These are phyloP conservation scores for Synergus gifuensis DNA, from an alignment of 2,888 invertebrate species.

Conservation along the genomic window DNA sequence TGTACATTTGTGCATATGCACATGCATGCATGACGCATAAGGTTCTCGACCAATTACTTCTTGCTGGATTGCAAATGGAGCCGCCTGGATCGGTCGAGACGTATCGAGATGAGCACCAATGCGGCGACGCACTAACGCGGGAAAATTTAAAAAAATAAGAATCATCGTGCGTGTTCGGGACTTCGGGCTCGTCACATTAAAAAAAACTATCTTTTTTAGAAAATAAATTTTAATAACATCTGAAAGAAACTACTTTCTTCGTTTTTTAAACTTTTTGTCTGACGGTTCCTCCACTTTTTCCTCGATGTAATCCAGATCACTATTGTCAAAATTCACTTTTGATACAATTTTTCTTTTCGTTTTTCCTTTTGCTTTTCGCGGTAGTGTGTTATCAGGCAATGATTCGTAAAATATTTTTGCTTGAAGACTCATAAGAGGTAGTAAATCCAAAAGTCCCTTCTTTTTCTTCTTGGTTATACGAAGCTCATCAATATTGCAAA, in stretches of 20 bases:
- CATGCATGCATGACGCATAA: too few relatives aligned
- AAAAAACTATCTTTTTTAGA: background rate
- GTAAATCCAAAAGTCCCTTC: constrained; percentile 49
- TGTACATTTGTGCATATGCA: too few relatives aligned
- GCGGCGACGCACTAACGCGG: too few relatives aligned
- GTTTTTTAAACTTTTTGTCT: background rate
- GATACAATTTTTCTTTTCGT: background rate
- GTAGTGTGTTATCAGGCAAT: background rate
- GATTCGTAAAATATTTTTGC: constrained; percentile 36
- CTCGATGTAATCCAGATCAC: background rate
- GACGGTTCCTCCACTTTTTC: background rate
- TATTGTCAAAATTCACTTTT: background rate
- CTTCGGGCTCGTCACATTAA: background rate
- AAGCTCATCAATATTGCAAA: background rate
- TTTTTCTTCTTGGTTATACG: constrained; percentile 47
- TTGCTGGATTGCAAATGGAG: too few relatives aligned
- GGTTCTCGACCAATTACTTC: too few relatives aligned
- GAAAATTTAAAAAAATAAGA: too few relatives aligned
- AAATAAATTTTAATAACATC: background rate
- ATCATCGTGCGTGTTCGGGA: too few relatives aligned
- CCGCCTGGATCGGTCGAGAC: too few relatives aligned
- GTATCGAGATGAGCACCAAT: too few relatives aligned
- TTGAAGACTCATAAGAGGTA: constrained; percentile 47
- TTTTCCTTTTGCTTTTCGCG: background rate
- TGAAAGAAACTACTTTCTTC: background rate